Base-by-base conservation (phyloP, 2,797 vertebrate species). In the Rhabdomys pumilio region DNA sequence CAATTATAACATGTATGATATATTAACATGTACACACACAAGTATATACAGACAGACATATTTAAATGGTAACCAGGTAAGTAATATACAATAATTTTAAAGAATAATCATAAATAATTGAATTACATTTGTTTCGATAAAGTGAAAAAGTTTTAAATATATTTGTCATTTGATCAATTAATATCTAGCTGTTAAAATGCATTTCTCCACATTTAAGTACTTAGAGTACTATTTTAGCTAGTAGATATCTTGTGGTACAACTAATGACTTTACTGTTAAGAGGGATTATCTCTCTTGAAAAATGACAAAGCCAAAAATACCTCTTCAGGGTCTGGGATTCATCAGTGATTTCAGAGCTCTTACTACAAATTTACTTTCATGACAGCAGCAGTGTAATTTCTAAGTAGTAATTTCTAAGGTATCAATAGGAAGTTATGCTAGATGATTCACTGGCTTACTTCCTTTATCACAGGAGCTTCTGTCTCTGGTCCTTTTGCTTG, bases 101-200 rank as follows among this genome's bases (percentile, higher is more conserved):
- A 55, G 0, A 44, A 61, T 34, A 41, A 29, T 1, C 6, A 61
- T 57, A 34, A 89, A 31, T 14, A 34, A 61, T 81, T 97, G 82
- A 95, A 77, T 96, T 93, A 65, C 67, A 91, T 13, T 57, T 50
- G 73, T 79, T 87, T 79, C 6, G 97, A 67, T 95, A 94, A 97
- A 75, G 95, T 97, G 96, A 87, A 84, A 90, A 1, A 83, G 7
- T 4, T 86, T 94, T 96, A 91, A 73, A 89, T 96, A 72, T 89
- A 87, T 59, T 8, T 89, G n/a, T 73, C 7, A 69, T 76, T 97
- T 96, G 4, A 85, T 63, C 50, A 75, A 6, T 12, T 93, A 8
- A 81, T 95, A 92, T 41, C 24, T 38, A 73, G 6, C 2, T 73
- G 14, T 26, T 41, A 89, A 2, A 89, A 83, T 84, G 3, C 26